Conservation (phyloP, 2,888 invertebrate species). For the Temnothorax unifasciatus region DNA sequence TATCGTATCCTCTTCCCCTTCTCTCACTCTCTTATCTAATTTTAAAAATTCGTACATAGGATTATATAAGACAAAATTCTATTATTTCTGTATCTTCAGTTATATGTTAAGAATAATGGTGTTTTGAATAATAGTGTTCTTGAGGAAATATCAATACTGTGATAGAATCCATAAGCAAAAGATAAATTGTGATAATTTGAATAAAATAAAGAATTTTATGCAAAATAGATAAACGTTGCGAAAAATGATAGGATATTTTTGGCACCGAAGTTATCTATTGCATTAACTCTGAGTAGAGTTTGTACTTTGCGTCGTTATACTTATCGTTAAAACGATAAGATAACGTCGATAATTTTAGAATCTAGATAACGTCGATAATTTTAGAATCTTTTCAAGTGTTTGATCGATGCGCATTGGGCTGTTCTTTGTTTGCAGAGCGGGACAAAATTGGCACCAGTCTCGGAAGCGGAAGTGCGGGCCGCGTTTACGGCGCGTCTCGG, state of each 20-base stretch:
- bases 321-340: not conserved
- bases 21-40: too few relatives aligned
- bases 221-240: not conserved
- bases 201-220: not conserved
- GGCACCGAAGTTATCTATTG: not conserved
- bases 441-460: conserved; percentile 88
- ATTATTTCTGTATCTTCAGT: too few relatives aligned
- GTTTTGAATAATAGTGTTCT: too few relatives aligned
- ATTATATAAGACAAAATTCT: too few relatives aligned
- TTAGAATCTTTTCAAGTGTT: conserved; percentile 7
- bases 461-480: conserved; percentile 93
- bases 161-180: not conserved
- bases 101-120: too few relatives aligned
- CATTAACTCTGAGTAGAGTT: not conserved
- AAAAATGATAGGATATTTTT: not conserved
- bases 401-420: not conserved
- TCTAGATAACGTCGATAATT: conserved; percentile 1
- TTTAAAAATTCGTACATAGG: too few relatives aligned
- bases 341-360: not conserved
- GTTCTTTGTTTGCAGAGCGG: conserved; percentile 83
- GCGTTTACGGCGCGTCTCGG: conserved; percentile 90
- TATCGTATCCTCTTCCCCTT: too few relatives aligned
- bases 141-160: not conserved
- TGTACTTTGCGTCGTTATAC: not conserved
- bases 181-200: not conserved